Conservation (phyloP, 2,797 vertebrate genomes). For the Chromobotia macracanthus region DNA sequence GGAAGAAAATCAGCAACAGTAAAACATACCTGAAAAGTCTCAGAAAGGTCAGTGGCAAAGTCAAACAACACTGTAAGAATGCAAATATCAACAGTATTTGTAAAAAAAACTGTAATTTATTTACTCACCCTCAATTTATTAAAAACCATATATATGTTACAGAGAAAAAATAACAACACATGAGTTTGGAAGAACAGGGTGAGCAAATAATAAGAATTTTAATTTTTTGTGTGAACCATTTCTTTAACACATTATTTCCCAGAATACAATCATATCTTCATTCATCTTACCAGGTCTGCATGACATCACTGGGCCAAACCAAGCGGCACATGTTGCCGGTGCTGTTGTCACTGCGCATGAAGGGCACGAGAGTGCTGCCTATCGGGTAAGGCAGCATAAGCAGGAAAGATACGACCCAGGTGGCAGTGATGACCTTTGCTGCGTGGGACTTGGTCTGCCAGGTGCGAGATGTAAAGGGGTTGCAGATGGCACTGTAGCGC, state of each 20-base stretch:
- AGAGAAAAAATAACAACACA: background rate
- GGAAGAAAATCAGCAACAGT: slow-evolving; percentile 89
- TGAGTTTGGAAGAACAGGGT: too few species aligned
- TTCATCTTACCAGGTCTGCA: slow-evolving; percentile 89
- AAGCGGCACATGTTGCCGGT: slow-evolving; percentile 94
- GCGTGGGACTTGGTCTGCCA: slow-evolving; percentile 99
- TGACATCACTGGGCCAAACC: slow-evolving; percentile 84
- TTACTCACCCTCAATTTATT: too few species aligned
- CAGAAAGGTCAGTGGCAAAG: slow-evolving; percentile 29
- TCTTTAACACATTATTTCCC: background rate
- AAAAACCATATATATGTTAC: too few species aligned
- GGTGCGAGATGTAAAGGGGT: slow-evolving; percentile 89
- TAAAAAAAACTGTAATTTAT: too few species aligned
- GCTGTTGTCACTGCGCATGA: slow-evolving; percentile 88
- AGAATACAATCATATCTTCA: background rate
- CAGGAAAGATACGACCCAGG: slow-evolving; percentile 89
- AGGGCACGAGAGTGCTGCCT: slow-evolving; percentile 89
- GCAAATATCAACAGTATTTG: slow-evolving; percentile 23
- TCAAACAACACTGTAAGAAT: slow-evolving; percentile 21
- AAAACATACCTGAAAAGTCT: slow-evolving; percentile 87
- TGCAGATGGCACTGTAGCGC: slow-evolving; percentile 96
- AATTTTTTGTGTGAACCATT: too few species aligned
- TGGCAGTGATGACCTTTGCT: slow-evolving; percentile 89
- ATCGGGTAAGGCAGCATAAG: slow-evolving; percentile 96
- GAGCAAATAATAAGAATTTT: too few species aligned